Base-by-base conservation (phyloP, 2,113 vertebrate genomes). In the Aspiorhynchus laticeps region DNA sequence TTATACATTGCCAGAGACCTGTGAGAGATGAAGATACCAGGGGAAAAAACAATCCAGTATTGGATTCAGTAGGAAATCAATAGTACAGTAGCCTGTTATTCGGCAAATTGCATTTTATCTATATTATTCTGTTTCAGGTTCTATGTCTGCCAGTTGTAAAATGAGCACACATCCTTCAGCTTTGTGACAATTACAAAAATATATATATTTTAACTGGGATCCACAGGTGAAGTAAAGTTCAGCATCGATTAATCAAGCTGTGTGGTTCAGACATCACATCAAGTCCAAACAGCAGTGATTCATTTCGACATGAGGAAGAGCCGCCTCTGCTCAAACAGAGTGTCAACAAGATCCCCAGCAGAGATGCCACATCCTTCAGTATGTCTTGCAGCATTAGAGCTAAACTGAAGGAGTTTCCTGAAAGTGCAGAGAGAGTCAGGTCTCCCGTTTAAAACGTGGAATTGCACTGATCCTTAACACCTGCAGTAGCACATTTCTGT, bases 401-500 rank as follows among this genome's bases (percentile, higher is more conserved):
- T 1, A 56, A 87, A 71, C n/a, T 51, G 24, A 87, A 74, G 31
- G 33, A 43, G 38, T 84, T 86, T 84, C 76, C 74, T 71, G 19
- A 26, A 84, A 79, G 33, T 86, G 43, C 28, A 48, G 74, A 31
- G 73, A 69, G 67, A 84, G 24, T 88, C 79, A 69, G 85, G 80
- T 69, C 88, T 86, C 79, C 67, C 7, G 43, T 36, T 73, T 33
- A 73, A 74, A 86, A 71, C 31, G 14, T 76, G 69, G 14, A 59
- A 31, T 74, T 75, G 26, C 41, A 85, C 41, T 75, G 82, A 85
- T 85, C n/a, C 88, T 84, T 76, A 86, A 75, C 28, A 85, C 65
- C 31, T 63, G 46, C 73, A 41, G 76, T 85, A 63, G 67, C 85
- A 90, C 87, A 65, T 82, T 79, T 75, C 74, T 84, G 56, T 88